A percentile compares a stretch with the other conserved stretches of the same genome.
These are phyloP conservation scores for Pleuronectes platessa DNA, from an alignment of 2,113 vertebrate species.

Conservation along the genomic window DNA sequence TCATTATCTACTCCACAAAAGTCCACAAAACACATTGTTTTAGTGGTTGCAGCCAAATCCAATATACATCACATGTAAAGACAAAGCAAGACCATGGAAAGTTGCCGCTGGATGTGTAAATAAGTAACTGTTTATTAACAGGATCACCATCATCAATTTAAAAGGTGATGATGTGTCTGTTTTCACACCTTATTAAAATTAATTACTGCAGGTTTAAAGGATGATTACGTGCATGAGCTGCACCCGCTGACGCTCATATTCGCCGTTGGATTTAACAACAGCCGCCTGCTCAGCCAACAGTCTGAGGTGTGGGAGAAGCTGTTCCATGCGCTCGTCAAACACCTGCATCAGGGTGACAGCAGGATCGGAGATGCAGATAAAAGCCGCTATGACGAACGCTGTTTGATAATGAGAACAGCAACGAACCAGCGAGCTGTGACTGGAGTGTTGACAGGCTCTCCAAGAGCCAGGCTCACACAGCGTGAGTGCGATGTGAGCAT, in stretches of 20 bases:
- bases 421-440: conserved; percentile 59
- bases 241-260: not conserved
- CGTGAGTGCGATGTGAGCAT: conserved; percentile 7
- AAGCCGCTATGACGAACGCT: conserved; percentile 65
- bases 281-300: conserved; percentile 5
- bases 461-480: conserved; percentile 48
- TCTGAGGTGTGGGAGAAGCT: conserved; percentile 29
- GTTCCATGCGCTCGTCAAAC: conserved; percentile 43
- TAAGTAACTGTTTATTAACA: conserved; percentile 16
- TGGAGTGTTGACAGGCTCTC: conserved; percentile 63
- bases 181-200: not conserved
- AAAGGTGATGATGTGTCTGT: conserved; percentile 5
- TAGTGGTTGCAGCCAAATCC: no score
- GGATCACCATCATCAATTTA: not conserved
- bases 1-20: no score
- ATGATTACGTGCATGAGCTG: not conserved
- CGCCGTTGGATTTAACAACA: not conserved
- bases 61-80: no score
- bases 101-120: not conserved
- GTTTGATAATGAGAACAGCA: conserved; percentile 64
- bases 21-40: no score
- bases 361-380: conserved; percentile 57
- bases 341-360: conserved; percentile 67
- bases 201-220: not conserved
- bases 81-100: not conserved